These are phyloP conservation scores for Cryptus armator DNA, from an alignment of 2,888 invertebrate species.

Conservation along the genomic window DNA sequence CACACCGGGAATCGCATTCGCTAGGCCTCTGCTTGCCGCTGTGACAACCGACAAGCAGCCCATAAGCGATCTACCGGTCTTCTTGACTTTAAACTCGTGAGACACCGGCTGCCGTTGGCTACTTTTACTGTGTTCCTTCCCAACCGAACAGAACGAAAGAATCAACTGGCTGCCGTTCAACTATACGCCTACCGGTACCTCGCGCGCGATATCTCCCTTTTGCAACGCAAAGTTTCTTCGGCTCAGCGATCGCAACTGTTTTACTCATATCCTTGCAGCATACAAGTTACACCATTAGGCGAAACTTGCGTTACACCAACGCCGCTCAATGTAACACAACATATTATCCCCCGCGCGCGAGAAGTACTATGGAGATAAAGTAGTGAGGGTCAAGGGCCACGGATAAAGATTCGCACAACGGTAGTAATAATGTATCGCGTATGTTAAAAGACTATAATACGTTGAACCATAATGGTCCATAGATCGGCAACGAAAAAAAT, in stretches of 20 bases:
- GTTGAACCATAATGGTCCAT: constrained; percentile 37
- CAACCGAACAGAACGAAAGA: constrained; percentile 46
- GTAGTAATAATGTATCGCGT: constrained; percentile 57
- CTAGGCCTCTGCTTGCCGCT: constrained; percentile 66
- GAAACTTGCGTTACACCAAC: constrained; percentile 55
- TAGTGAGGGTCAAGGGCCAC: constrained; percentile 59
- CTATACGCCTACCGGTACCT: constrained; percentile 61
- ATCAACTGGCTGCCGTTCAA: constrained; percentile 52
- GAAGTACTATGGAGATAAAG: constrained; percentile 58
- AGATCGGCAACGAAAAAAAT: constrained; percentile 53
- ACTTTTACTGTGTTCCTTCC: constrained; percentile 47
- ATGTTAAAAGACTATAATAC: constrained; percentile 29
- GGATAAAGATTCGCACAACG: constrained; percentile 56
- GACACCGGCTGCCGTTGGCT: constrained; percentile 42
- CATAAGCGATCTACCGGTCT: constrained; percentile 77
- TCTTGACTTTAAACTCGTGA: constrained; percentile 55
- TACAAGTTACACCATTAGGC: constrained; percentile 66
- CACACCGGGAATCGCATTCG: background rate
- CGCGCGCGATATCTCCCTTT: constrained; percentile 34
- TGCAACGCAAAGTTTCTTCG: background rate
- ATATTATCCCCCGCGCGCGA: constrained; percentile 30
- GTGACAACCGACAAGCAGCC: constrained; percentile 79
- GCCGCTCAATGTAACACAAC: constrained; percentile 20
- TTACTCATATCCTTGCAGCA: constrained; percentile 39
- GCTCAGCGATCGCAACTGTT: constrained; percentile 54